Evolutionary conservation across 2,113 vertebrate species (phyloP).

Genomic region (Tichodroma muraria): DNA sequence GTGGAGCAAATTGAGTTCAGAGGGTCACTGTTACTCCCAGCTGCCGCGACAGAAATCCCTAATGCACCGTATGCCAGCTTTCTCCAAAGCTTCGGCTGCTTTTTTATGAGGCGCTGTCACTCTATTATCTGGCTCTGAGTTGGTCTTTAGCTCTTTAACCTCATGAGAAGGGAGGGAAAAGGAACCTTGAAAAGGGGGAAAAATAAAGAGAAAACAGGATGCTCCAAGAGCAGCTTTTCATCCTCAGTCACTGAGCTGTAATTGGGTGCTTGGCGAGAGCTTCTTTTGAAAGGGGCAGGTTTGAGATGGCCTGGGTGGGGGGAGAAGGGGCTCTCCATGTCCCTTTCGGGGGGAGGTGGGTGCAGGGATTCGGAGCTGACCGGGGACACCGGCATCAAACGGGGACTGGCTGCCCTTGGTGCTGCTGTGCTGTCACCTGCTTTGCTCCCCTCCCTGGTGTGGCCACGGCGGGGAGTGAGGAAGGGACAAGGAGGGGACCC

Average conservation of each 20-base stretch:
- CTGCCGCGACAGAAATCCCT: slow-evolving; percentile 46
- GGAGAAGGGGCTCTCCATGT: neutral
- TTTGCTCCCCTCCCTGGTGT: neutral
- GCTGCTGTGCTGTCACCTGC: neutral
- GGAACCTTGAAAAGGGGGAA: neutral
- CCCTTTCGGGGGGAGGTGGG: neutral
- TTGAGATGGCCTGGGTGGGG: neutral
- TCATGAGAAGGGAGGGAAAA: slow-evolving; percentile 38
- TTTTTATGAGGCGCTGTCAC: slow-evolving; percentile 70
- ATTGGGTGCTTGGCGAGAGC: neutral
- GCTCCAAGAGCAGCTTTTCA: neutral
- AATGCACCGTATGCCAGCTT: neutral
- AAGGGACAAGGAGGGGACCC: neutral
- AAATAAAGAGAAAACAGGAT: neutral
- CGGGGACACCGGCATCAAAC: neutral
- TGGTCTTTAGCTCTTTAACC: slow-evolving; percentile 74
- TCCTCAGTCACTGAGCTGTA: neutral
- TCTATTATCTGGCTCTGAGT: slow-evolving; percentile 66
- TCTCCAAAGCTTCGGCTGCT: slow-evolving; percentile 18
- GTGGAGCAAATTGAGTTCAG: slow-evolving; percentile 74
- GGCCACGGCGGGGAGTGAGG: neutral
- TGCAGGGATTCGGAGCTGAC: neutral
- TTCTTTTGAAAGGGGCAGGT: neutral
- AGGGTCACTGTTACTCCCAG: slow-evolving; percentile 61
- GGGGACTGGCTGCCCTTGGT: rapidly evolving